Evolutionary conservation across 2,113 vertebrate genomes (phyloP).

Genomic region (Ovibos moschatus): DNA sequence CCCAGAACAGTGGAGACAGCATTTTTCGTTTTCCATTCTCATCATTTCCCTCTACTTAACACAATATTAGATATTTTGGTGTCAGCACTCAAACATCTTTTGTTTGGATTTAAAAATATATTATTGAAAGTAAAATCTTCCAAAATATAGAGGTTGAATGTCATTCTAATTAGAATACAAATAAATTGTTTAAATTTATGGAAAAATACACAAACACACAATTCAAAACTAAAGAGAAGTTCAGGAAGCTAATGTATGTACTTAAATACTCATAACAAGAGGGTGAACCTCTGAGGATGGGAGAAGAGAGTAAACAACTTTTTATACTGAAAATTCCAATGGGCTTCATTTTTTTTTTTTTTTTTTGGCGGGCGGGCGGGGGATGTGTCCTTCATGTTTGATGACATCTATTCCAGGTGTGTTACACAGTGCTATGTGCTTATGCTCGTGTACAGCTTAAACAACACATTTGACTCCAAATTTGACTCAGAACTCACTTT

Average conservation of each 20-base stretch:
- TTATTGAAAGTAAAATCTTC: background rate
- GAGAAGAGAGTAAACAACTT: background rate
- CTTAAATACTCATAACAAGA: background rate
- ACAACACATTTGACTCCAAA: background rate
- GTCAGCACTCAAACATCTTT: background rate
- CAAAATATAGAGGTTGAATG: background rate
- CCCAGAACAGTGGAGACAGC: fast-evolving
- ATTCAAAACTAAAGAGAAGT: background rate
- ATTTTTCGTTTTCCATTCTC: background rate
- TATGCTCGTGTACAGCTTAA: background rate
- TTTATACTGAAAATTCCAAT: background rate
- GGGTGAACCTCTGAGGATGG: background rate
- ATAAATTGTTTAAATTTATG: background rate
- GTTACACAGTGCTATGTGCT: background rate
- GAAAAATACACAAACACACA: background rate
- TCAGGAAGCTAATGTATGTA: background rate
- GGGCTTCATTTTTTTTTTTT: background rate
- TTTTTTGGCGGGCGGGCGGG: fast-evolving
- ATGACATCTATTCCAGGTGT: background rate
- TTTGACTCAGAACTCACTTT: background rate
- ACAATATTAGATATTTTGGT: background rate
- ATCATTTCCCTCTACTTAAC: background rate
- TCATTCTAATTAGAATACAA: background rate
- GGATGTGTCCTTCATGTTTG: background rate
- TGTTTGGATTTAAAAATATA: background rate